Conservation (phyloP, 2,797 vertebrate species). For the Clamator glandarius region DNA sequence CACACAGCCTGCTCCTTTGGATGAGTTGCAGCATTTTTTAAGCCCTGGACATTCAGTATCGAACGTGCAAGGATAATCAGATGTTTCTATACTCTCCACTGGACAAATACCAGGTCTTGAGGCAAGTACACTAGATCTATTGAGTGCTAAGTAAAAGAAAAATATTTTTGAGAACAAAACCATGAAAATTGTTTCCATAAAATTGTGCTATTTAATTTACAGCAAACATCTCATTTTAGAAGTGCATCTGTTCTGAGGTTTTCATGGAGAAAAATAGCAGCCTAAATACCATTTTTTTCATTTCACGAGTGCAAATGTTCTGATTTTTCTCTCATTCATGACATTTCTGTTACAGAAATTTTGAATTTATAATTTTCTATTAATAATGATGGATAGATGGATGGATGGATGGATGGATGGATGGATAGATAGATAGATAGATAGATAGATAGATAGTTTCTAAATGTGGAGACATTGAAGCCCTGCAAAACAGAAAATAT, state of each 20-base stretch:
- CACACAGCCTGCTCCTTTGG: slow-evolving; percentile 56
- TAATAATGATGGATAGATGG: neutral
- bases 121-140: slow-evolving; percentile 79
- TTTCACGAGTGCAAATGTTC: neutral
- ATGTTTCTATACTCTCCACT: neutral
- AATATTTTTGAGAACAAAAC: slow-evolving; percentile 30
- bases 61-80: slow-evolving; percentile 72
- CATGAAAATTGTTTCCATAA: slow-evolving; percentile 2
- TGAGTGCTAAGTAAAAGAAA: slow-evolving; percentile 78
- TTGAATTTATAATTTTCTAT: neutral
- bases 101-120: slow-evolving; percentile 89
- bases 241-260: neutral
- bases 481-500: neutral
- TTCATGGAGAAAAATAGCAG: neutral
- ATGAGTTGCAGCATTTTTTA: slow-evolving; percentile 88
- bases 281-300: neutral
- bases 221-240: slow-evolving; percentile 15
- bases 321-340: neutral
- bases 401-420: neutral
- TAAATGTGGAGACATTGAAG: neutral
- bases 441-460: neutral
- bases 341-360: neutral
- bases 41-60: slow-evolving; percentile 87
- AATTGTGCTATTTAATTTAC: slow-evolving; percentile 9
- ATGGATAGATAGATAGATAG: neutral